Conservation (phyloP, 2,888 invertebrate species). For the Cosmia trapezina region DNA sequence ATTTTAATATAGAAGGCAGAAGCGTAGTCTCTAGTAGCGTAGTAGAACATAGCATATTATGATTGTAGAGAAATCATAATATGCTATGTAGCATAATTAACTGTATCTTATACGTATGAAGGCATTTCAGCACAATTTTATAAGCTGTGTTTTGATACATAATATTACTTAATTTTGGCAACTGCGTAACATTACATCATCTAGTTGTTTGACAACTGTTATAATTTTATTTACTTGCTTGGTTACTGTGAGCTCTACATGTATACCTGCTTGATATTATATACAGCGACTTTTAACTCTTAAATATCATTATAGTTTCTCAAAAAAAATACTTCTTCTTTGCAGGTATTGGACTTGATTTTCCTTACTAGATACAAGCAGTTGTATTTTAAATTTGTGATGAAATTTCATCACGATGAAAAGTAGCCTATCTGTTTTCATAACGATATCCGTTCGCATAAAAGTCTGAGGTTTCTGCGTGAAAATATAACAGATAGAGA, state of each 20-base stretch:
- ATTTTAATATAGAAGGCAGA: background rate
- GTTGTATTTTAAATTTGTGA: no score
- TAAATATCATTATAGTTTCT: background rate
- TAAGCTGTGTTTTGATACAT: conserved; percentile 1
- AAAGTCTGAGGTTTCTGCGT: no score
- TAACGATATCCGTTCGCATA: no score
- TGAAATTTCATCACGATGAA: no score
- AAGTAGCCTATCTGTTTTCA: background rate
- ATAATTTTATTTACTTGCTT: conserved; percentile 26
- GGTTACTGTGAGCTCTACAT: background rate
- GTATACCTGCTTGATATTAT: no score
- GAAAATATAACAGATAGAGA: no score
- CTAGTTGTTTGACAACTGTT: conserved; percentile 13
- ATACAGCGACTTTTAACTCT: no score
- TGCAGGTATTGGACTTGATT: background rate
- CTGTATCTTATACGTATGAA: background rate
- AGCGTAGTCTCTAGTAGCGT: background rate
- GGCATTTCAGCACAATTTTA: background rate
- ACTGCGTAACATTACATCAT: conserved; percentile 19
- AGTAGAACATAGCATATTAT: no score
- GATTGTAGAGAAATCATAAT: background rate
- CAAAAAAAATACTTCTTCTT: background rate
- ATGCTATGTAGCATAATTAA: background rate
- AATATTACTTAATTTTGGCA: conserved; percentile 34
- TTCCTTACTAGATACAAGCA: background rate